Conservation (phyloP, 2,113 vertebrate species). For the Sander vitreus region DNA sequence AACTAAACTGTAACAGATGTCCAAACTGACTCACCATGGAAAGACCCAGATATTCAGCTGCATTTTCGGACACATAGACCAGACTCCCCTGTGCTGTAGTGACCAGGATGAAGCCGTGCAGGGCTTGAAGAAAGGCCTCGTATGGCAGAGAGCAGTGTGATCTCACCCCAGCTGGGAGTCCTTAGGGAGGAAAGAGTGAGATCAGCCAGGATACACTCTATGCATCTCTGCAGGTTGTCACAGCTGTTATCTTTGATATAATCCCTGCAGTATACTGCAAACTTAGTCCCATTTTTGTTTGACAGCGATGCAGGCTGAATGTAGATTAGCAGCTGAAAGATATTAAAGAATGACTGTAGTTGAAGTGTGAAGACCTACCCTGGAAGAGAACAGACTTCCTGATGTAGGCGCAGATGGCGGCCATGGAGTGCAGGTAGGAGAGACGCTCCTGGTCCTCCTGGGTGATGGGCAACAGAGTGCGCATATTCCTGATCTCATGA, state of each 20-base stretch:
- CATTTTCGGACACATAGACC: conserved; percentile 88
- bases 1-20: neutral
- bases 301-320: neutral
- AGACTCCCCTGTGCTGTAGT: conserved; percentile 80
- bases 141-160: conserved; percentile 36
- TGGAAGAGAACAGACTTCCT: conserved; percentile 78
- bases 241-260: conserved; percentile 22
- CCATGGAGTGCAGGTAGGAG: conserved; percentile 92
- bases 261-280: neutral
- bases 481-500: conserved; percentile 86
- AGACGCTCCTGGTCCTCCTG: conserved; percentile 85
- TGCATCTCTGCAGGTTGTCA: conserved; percentile 39
- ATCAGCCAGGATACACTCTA: conserved; percentile 15
- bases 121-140: conserved; percentile 82
- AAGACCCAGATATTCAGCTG: conserved; percentile 85
- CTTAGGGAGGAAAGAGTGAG: conserved; percentile 42
- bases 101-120: conserved; percentile 88
- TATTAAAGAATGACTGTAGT: neutral
- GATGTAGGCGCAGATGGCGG: conserved; percentile 86
- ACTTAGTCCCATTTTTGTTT: conserved; percentile 23
- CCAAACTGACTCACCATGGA: conserved; percentile 83
- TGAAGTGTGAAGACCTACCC: conserved; percentile 66
- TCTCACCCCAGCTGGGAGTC: conserved; percentile 40
- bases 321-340: conserved; percentile 15
- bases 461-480: conserved; percentile 85